A percentile compares a stretch with the other conserved stretches of the same genome.
Evolutionary conservation across 2,797 vertebrate genomes (phyloP).

Genomic region (Bovichtus diacanthus): DNA sequence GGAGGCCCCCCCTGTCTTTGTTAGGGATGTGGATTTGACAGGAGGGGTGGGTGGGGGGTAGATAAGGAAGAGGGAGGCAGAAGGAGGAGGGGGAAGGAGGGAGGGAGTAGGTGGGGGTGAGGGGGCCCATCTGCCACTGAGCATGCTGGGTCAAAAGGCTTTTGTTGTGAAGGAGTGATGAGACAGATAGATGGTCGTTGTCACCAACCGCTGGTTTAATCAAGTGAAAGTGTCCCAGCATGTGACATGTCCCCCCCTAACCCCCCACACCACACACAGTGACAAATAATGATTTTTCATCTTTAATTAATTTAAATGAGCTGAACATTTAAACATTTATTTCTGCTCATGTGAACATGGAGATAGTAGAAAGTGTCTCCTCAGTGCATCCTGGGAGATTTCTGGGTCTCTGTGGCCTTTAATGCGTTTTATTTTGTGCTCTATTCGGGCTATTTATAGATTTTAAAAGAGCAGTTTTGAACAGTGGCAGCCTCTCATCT

Average conservation of each 20-base stretch:
- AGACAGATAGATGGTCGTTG: conserved; percentile 69
- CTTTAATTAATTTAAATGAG: conserved; percentile 9
- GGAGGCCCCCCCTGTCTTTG: conserved; percentile 61
- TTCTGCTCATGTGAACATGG: background rate
- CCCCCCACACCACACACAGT: background rate
- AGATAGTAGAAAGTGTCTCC: background rate
- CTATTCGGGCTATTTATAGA: background rate
- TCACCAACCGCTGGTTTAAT: conserved; percentile 77
- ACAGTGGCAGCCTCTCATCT: conserved; percentile 37
- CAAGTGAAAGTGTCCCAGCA: conserved; percentile 73
- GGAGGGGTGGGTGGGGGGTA: conserved; percentile 7
- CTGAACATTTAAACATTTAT: background rate
- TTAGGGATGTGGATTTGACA: conserved; percentile 47
- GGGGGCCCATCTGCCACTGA: conserved; percentile 74
- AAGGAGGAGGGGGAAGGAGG: background rate
- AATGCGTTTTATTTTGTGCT: background rate
- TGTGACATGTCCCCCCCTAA: conserved; percentile 32
- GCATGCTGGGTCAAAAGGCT: conserved; percentile 68
- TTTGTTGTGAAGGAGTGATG: conserved; percentile 79
- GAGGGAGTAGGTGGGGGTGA: background rate
- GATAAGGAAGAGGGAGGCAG: conserved; percentile 13
- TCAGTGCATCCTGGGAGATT: conserved; percentile 14
- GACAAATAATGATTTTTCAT: background rate
- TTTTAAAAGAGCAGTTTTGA: background rate
- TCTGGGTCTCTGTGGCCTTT: background rate